phyloP scores from a whole-genome alignment of 53 echinoderm and acorn worm genomes.

The Echinarachnius parma region DNA sequence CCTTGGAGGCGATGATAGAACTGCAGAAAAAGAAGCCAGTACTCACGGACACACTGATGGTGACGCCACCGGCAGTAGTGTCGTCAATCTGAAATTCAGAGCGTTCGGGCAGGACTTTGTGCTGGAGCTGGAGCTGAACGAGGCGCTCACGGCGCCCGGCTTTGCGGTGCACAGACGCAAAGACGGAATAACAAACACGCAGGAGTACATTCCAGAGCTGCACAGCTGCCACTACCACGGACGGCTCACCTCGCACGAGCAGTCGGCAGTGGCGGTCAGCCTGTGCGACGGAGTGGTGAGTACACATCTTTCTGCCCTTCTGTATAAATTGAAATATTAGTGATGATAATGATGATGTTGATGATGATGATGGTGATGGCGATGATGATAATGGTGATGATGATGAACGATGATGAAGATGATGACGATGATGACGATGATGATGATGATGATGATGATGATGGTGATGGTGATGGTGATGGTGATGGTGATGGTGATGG shows the following conservation, averaged over 20 bases:
- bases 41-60: background rate
- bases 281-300: conserved; percentile 97
- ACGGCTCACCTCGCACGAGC: conserved; percentile 50
- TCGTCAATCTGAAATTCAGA: conserved; percentile 59
- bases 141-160: conserved; percentile 76
- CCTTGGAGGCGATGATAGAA: too few relatives aligned
- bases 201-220: conserved; percentile 71
- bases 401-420: too few relatives aligned
- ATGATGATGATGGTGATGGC: too few relatives aligned
- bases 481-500: too few relatives aligned
- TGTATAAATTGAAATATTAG: too few relatives aligned
- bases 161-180: conserved; percentile 67
- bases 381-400: too few relatives aligned
- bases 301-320: too few relatives aligned
- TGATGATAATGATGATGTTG: too few relatives aligned
- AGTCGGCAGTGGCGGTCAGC: conserved; percentile 75
- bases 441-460: too few relatives aligned
- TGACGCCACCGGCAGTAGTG: background rate
- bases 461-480: too few relatives aligned
- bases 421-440: too few relatives aligned
- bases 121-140: conserved; percentile 69
- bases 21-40: too few relatives aligned
- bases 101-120: conserved; percentile 79
- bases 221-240: conserved; percentile 85
- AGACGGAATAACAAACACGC: conserved; percentile 45